Conservation (phyloP, 2,888 invertebrate genomes). For the Magallana nippona region DNA sequence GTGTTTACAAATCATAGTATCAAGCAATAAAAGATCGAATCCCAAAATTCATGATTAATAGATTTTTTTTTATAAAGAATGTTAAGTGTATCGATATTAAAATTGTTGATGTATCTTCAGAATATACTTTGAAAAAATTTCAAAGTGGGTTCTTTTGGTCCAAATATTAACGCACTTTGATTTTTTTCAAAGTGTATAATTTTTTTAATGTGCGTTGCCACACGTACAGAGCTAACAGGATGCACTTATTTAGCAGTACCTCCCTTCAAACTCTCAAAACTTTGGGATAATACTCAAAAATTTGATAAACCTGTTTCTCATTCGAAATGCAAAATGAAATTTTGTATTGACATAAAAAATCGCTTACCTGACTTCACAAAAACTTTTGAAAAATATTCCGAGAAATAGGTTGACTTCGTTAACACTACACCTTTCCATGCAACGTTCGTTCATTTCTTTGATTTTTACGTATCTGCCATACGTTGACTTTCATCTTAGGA, state of each 20-base stretch:
- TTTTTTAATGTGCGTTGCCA: too few relatives aligned
- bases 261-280: background rate
- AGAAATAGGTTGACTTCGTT: background rate
- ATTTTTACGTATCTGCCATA: background rate
- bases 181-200: too few relatives aligned
- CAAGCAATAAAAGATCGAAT: too few relatives aligned
- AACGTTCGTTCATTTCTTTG: background rate
- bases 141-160: too few relatives aligned
- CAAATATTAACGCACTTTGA: too few relatives aligned
- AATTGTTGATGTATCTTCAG: too few relatives aligned
- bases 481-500: background rate
- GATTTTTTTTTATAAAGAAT: too few relatives aligned
- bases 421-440: background rate
- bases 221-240: background rate
- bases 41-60: too few relatives aligned
- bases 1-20: too few relatives aligned
- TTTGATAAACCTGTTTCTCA: background rate
- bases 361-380: background rate
- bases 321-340: background rate
- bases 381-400: background rate
- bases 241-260: background rate
- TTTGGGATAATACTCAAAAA: background rate
- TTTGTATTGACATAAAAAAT: background rate
- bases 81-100: too few relatives aligned
- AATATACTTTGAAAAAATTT: too few relatives aligned